Evolutionary conservation across 30 jellyfish, hydroid and myxozoan species (phyloP).

Genomic region (Pelagia noctiluca): DNA sequence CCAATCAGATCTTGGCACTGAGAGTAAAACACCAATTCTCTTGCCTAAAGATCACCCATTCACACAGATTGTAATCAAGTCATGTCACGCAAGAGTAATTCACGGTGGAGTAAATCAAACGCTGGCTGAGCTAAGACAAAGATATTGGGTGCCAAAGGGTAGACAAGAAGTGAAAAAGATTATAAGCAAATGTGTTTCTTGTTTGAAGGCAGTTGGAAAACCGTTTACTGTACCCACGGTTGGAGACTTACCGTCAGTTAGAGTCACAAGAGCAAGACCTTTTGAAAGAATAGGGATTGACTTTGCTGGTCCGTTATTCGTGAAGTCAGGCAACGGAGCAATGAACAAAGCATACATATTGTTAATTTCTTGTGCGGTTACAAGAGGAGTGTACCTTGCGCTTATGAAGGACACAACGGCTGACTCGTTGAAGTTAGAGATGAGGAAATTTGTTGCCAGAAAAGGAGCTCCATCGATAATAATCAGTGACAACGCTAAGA

Average conservation of each 20-base stretch:
- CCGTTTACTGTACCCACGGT: conserved; percentile 22
- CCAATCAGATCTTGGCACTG: conserved; percentile 15
- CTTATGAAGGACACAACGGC: conserved; percentile 13
- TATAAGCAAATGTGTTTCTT: conserved; percentile 15
- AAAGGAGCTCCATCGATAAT: conserved; percentile 1
- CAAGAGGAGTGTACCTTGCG: conserved; percentile 60
- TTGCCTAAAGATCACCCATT: conserved; percentile 41
- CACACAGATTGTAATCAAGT: conserved; percentile 5
- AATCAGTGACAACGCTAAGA: conserved; percentile 16
- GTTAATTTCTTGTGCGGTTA: conserved; percentile 34
- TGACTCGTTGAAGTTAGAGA: neutral
- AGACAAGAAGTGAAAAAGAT: conserved; percentile 55
- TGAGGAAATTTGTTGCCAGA: conserved; percentile 1
- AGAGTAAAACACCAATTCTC: conserved; percentile 27
- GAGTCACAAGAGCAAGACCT: conserved; percentile 49
- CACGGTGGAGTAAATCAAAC: conserved; percentile 47
- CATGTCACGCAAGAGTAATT: conserved; percentile 48
- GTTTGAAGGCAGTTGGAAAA: conserved; percentile 23
- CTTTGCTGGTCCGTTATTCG: conserved; percentile 57
- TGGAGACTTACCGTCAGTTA: conserved; percentile 56
- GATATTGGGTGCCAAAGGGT: conserved; percentile 54
- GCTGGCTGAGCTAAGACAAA: conserved; percentile 40
- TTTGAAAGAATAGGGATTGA: conserved; percentile 53
- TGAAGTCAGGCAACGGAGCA: neutral
- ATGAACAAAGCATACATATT: conserved; percentile 45